These are phyloP conservation scores for Cladorhizidae sp. DNA, from an alignment of 37 sponge, comb jelly and placozoan species.

Conservation along the genomic window DNA sequence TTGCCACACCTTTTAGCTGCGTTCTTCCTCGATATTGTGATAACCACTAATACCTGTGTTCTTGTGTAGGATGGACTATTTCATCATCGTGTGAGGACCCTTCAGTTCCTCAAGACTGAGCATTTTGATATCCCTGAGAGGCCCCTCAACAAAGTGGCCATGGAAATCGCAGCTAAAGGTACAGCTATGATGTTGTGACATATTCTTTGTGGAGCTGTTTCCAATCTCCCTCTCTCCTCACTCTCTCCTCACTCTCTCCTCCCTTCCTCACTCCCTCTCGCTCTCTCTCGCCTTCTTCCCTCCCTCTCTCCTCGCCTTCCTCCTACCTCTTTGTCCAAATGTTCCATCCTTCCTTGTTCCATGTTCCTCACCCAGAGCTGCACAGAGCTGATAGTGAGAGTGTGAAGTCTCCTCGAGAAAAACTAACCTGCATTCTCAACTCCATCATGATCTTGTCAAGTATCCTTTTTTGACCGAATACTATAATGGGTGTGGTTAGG, in stretches of 20 bases:
- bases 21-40: too few species aligned
- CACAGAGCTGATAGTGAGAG: constrained; percentile 13
- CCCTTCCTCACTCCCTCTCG: too few species aligned
- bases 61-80: constrained; percentile 56
- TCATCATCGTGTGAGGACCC: constrained; percentile 46
- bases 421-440: constrained; percentile 67
- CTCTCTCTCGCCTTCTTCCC: too few species aligned
- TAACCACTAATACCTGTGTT: too few species aligned
- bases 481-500: too few species aligned
- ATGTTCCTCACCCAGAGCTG: constrained; percentile 23
- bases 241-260: too few species aligned
- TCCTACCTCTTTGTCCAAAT: not conserved
- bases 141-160: constrained; percentile 31
- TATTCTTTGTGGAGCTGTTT: not conserved
- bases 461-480: constrained; percentile 39
- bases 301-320: not conserved
- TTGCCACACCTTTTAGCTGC: too few species aligned
- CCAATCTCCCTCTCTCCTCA: not conserved
- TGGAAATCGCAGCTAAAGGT: constrained; percentile 54
- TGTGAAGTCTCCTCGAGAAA: constrained; percentile 63
- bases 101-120: constrained; percentile 57
- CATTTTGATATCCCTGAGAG: constrained; percentile 57
- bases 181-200: not conserved
- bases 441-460: constrained; percentile 57
- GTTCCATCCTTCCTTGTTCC: not conserved